phyloP scores from a whole-genome alignment of 2,888 invertebrate genomes.

The Watsonalla binaria region DNA sequence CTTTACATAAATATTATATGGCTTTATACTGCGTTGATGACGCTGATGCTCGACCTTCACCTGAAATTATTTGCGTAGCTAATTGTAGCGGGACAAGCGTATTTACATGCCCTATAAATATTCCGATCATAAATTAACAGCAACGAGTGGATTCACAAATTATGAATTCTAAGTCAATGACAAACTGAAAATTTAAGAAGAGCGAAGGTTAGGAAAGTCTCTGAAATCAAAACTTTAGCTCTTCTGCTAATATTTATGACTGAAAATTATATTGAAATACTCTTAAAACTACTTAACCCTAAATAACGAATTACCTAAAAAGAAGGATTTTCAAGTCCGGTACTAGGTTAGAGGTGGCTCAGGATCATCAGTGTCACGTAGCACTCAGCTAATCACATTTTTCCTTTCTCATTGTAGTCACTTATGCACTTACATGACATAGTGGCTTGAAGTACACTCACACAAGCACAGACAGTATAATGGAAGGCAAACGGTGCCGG shows the following conservation, averaged over 20 bases:
- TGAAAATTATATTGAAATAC: no score
- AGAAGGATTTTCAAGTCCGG: no score
- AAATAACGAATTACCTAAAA: background rate
- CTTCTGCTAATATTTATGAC: no score
- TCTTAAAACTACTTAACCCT: background rate
- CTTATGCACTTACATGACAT: background rate
- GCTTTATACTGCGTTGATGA: background rate
- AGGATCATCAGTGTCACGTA: no score
- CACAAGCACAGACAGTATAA: constrained; percentile 28
- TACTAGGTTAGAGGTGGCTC: no score
- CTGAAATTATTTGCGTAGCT: background rate
- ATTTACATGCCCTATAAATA: background rate
- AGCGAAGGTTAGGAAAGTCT: no score
- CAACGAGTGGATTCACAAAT: background rate
- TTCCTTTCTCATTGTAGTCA: background rate
- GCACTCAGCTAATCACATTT: no score
- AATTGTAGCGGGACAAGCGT: background rate
- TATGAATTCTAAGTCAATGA: background rate
- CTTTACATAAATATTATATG: no score
- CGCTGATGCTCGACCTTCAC: background rate
- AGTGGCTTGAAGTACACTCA: background rate
- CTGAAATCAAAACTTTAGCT: background rate
- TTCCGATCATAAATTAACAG: background rate
- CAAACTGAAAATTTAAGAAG: background rate
- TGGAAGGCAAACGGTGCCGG: constrained; percentile 48